Evolutionary conservation across 2,113 vertebrate species (phyloP), one percentile per base, ranked within the genome.

Genomic region (Pterocles burchelli): DNA sequence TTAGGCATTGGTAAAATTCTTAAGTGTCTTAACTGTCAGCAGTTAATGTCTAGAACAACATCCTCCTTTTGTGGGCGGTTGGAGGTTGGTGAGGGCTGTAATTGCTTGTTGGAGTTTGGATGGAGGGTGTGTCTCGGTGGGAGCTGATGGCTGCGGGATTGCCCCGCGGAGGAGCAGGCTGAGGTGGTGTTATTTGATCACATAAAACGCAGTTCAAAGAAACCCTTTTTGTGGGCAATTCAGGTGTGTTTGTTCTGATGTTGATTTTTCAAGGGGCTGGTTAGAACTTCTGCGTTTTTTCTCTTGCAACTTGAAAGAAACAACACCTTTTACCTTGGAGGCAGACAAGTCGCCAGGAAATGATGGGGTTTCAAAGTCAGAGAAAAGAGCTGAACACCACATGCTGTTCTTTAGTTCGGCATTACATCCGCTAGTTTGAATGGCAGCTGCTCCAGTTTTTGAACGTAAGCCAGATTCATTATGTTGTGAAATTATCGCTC

Each of bases 321-420:
- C 49, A 81, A 26, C 84, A 94, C 82, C 85, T 95, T 94, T 91
- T 89, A 68, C 85, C 84, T 87, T 59, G 31, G 90, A 96, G 89
- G 73, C 92, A 77, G 77, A 46, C 55, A 55, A 92, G 93, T 89
- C 21, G 20, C 85, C 96, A 92, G 92, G 95, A 96, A 97, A 91
- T 79, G 93, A 67, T 78, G 91, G 54, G 82, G 89, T 94, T 97
- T 97, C 93, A 97, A 89, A 97, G 95, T 85, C 71, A 95, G 87
- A 93, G 91, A 89, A 84, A 72, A 92, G 96, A 94, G 95, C 95
- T 97, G 92, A 96, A 96, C 97, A 85, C 92, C 88, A 89, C 94
- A 91, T 80, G 89, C 93, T 86, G 91, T 66, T 93, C 94, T 70
- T 88, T 43, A 68, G 61, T 67, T 88, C 33, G 20, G 79, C 75